phyloP scores from a whole-genome alignment of 2,888 invertebrate species.

The Diaperis boleti region DNA sequence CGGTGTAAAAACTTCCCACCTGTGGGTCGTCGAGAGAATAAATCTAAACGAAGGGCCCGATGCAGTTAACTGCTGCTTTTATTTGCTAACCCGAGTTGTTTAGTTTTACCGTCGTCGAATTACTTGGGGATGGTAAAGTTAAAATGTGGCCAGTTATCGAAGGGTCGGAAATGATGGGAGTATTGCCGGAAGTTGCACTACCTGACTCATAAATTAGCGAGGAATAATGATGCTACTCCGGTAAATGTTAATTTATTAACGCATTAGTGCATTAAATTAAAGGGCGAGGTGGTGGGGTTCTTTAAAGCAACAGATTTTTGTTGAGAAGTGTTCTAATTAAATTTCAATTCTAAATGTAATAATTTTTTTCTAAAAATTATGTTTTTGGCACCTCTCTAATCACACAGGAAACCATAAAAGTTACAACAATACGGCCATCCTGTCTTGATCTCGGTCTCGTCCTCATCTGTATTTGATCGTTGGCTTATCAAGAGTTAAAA shows the following conservation, averaged over 20 bases:
- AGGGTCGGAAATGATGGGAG: constrained; percentile 15
- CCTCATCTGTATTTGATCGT: too few species aligned
- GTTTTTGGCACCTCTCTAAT: too few species aligned
- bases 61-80: constrained; percentile 12
- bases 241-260: constrained; percentile 16
- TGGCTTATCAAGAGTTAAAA: too few species aligned
- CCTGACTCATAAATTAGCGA: constrained; percentile 17
- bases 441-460: too few species aligned
- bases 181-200: constrained; percentile 19
- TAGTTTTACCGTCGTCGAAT: constrained; percentile 15
- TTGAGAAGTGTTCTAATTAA: not conserved
- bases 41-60: constrained; percentile 15
- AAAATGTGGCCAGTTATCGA: constrained; percentile 4
- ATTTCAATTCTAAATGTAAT: not conserved
- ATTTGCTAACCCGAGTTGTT: constrained; percentile 12
- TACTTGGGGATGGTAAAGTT: constrained; percentile 8
- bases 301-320: not conserved
- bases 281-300: not conserved
- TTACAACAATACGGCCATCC: too few species aligned
- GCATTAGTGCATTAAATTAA: constrained; percentile 15
- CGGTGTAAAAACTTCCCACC: constrained; percentile 30
- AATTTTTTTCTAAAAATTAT: not conserved
- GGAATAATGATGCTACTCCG: constrained; percentile 13
- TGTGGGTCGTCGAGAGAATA: constrained; percentile 14
- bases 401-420: too few species aligned